Base-by-base conservation (phyloP, 2,113 vertebrate genomes). In the Amphiprion percula region DNA sequence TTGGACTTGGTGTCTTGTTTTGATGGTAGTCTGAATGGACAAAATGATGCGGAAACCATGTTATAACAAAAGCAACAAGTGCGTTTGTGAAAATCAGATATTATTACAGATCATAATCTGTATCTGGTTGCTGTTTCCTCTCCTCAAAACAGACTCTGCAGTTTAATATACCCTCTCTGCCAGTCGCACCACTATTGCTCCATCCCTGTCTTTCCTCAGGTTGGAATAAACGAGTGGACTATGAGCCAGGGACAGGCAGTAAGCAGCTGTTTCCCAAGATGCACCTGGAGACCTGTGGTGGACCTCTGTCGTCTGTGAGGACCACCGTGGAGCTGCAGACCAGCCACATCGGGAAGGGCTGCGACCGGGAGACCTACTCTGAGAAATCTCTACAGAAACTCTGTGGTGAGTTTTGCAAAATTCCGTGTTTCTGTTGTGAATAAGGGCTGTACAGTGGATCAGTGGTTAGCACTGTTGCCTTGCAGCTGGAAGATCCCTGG, bases 321-420 rank as follows among this genome's bases (percentile, higher is more conserved):
- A 94, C 95, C 72, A 97, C 94, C 1, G 95, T 96, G 15, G 97
- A 99, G 65, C 92, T 99, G 47, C 97, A 98, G 92, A 99, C 95
- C 55, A 97, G 95, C 28, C 97, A 95, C 74, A 97, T 97, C 0
- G 96, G 97, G 16, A 98, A 97, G 67, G 98, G 97, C 78, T 99
- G 98, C 3, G 97, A 99, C 72, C 95, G 96, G 0, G 96, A 99
- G 86, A 97, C 97, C 0, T 99, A 99, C 92, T 97, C 97, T 0
- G 97, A 99, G 88, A 97, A 97, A 75, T 97, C 98, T 17, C 94
- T 98, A 30, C 97, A 98, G 91, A 98, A 97, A 68, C 93, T 99
- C 55, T 99, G 98, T 28, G 98, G 98, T 99, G 94, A 52, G 49
- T 21, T 50, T 21, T 44, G 14, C 37, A 39, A 39, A 39, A 39